Evolutionary conservation across 2,113 vertebrate species (phyloP), one percentile per base, ranked within the genome.

Genomic region (Eulemur rufifrons): DNA sequence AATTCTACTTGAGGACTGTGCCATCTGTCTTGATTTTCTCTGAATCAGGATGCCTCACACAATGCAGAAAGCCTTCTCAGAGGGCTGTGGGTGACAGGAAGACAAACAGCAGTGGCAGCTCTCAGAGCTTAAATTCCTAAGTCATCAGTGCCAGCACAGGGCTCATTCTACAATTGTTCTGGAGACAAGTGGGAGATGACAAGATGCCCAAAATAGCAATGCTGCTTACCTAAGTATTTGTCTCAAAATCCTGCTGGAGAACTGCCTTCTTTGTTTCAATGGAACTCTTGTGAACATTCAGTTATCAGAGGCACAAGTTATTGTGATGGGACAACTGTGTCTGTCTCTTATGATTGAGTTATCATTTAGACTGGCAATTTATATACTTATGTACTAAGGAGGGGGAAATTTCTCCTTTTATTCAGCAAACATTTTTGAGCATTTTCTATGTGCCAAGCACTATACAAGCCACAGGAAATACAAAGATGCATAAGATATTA

Each of bases 131-230:
- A 52, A 61, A 90, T 96, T 94, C 96, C 92, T 61, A 64, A 74
- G 90, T 59, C 94, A 71, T 91, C 80, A 84, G 68, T 9, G 42
- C 32, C 66, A 45, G 56, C 37, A 4, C 21, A 27, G 47, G 47
- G 52, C 82, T 89, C 50, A 10, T 88, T 86, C 77, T 77, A 18
- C 85, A 61, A 61, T 39, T 76, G 88, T 89, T 80, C 45, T 83
- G 88, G 68, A 96, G 88, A 81, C 50, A 74, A 96, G 96, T 52
- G 78, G 73, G 91, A 91, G 88, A 86, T 92, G 96, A 96, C 85
- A 94, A 42, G 32, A 27, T 17, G 52, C 91, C 86, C 47, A 56
- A 83, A 97, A 97, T 93, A 93, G 93, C 89, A 54, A 21, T 1
- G 6, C 54, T 50, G 61, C 83, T 89, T 39, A 91, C 93, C 88